Evolutionary conservation across 64 coral and sea anemone genomes (phyloP).

Genomic region (Stylophora pistillata): DNA sequence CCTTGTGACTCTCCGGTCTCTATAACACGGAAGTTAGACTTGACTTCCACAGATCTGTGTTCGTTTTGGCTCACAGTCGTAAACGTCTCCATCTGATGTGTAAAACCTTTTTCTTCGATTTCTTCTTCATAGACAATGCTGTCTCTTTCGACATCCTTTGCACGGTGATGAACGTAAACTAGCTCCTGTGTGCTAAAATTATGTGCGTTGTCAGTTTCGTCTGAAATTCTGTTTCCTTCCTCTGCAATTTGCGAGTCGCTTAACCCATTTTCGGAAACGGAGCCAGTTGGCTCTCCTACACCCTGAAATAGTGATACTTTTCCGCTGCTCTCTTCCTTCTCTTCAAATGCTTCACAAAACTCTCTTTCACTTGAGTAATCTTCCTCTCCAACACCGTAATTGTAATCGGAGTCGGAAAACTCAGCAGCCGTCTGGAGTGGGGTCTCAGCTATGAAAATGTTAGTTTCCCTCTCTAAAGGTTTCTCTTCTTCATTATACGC

Average conservation of each 20-base stretch:
- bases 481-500: not conserved
- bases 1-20: not conserved
- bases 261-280: not conserved
- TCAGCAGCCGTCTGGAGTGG: not conserved
- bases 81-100: not conserved
- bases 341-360: conserved; percentile 27
- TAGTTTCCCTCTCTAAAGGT: not conserved
- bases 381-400: not conserved
- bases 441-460: not conserved
- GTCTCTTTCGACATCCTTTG: not conserved
- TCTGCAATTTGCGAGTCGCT: conserved; percentile 18
- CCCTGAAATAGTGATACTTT: not conserved
- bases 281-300: conserved; percentile 27
- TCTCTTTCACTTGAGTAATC: conserved; percentile 23
- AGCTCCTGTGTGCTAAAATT: not conserved
- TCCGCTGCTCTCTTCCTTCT: not conserved
- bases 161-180: not conserved
- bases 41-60: not conserved
- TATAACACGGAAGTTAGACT: not conserved
- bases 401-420: not conserved
- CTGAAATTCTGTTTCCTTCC: conserved; percentile 15
- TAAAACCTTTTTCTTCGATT: conserved; percentile 20
- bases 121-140: conserved; percentile 44
- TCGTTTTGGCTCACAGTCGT: not conserved
- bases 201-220: conserved; percentile 39